Evolutionary conservation across 64 coral and sea anemone genomes (phyloP).

Genomic region (Montipora foliosa): DNA sequence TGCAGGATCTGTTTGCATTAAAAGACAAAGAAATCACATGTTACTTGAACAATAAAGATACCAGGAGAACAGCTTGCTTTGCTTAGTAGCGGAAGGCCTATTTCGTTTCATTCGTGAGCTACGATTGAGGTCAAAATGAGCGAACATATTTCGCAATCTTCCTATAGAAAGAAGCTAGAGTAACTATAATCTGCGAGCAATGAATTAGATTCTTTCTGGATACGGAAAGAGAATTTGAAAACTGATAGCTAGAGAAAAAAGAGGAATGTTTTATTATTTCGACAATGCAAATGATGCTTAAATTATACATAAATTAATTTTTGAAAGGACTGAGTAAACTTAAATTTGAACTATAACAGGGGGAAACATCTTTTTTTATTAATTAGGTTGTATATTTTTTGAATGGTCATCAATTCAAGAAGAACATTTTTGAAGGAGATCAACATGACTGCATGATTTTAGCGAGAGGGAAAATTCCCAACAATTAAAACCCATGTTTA

Average conservation of each 20-base stretch:
- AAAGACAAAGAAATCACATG: constrained; percentile 62
- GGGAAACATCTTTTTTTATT: no score
- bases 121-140: constrained; percentile 30
- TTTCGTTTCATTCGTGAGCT: neutral
- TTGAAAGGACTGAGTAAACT: neutral
- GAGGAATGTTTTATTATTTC: neutral
- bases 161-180: neutral
- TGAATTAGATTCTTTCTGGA: neutral
- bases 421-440: no score
- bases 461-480: neutral
- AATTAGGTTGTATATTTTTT: no score
- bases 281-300: neutral
- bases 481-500: neutral
- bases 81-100: constrained; percentile 47
- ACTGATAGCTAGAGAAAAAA: neutral
- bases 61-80: constrained; percentile 47
- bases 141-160: neutral
- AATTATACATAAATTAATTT: neutral
- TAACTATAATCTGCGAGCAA: neutral
- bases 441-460: neutral
- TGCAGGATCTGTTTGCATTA: constrained; percentile 25
- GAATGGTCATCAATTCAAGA: no score
- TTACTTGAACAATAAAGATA: constrained; percentile 42
- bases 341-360: neutral
- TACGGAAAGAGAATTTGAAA: neutral